phyloP scores from a whole-genome alignment of 1,140 invertebrate species.

The Harpegnathos saltator region DNA sequence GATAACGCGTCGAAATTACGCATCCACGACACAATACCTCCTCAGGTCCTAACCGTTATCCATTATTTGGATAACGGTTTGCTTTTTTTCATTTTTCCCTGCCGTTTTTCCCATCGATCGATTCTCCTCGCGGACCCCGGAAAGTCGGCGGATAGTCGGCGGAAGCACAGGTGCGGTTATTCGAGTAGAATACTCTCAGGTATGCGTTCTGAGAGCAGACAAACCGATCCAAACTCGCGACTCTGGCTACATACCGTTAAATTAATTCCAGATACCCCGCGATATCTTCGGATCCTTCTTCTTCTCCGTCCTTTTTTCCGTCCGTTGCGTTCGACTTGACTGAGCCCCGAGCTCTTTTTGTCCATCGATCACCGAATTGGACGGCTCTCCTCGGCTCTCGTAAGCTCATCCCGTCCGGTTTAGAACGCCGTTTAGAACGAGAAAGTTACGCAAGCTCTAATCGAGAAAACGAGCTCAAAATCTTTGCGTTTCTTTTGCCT shows the following conservation, averaged over 20 bases:
- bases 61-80: too few relatives aligned
- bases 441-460: slow-evolving; percentile 40
- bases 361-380: slow-evolving; percentile 47
- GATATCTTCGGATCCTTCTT: background rate
- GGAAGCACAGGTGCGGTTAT: too few relatives aligned
- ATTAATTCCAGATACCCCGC: slow-evolving; percentile 48
- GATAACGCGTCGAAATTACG: too few relatives aligned
- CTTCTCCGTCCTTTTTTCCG: background rate
- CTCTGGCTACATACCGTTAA: slow-evolving; percentile 51
- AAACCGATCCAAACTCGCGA: slow-evolving; percentile 12
- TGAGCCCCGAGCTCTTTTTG: slow-evolving; percentile 27
- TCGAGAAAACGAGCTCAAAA: background rate
- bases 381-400: slow-evolving; percentile 14
- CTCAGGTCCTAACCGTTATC: too few relatives aligned
- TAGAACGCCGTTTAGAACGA: slow-evolving; percentile 1
- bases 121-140: too few relatives aligned
- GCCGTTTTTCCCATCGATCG: too few relatives aligned
- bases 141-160: too few relatives aligned
- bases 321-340: slow-evolving; percentile 15
- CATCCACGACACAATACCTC: too few relatives aligned
- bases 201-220: background rate
- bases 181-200: background rate
- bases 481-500: background rate
- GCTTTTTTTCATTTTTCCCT: too few relatives aligned
- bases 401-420: slow-evolving; percentile 7